Conservation (phyloP, 2,888 invertebrate genomes). For the Agonopterix heracliana region DNA sequence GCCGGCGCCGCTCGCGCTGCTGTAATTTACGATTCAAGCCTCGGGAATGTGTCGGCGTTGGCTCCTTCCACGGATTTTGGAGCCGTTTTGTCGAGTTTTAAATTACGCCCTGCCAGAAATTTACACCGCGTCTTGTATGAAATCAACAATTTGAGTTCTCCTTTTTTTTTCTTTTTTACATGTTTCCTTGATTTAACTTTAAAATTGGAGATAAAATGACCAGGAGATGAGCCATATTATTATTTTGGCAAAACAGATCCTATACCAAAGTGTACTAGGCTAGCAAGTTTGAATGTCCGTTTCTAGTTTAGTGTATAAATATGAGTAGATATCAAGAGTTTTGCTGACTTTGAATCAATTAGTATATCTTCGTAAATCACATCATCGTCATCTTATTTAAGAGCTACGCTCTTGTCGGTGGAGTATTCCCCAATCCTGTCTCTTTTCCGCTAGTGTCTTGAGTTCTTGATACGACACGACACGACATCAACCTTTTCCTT, state of each 20-base stretch:
- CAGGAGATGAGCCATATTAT: neutral
- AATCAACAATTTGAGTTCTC: constrained; percentile 28
- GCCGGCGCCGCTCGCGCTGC: constrained; percentile 65
- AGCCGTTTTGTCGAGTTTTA: constrained; percentile 49
- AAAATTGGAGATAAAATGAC: neutral
- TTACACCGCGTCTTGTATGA: constrained; percentile 31
- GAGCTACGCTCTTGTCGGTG: too few species aligned
- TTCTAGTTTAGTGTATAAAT: too few species aligned
- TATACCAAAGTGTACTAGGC: too few species aligned
- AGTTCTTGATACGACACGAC: too few species aligned
- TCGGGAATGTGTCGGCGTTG: constrained; percentile 65
- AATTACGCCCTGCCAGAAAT: constrained; percentile 41
- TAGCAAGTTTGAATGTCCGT: too few species aligned
- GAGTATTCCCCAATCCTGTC: too few species aligned
- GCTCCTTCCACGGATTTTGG: constrained; percentile 45
- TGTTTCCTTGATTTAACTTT: constrained; percentile 18
- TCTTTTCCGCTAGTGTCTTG: too few species aligned
- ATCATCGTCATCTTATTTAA: too few species aligned
- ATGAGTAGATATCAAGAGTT: too few species aligned
- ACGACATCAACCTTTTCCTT: too few species aligned
- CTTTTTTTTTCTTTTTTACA: constrained; percentile 26
- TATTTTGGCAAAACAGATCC: neutral
- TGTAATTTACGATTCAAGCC: constrained; percentile 67
- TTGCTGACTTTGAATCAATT: too few species aligned
- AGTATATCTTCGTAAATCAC: too few species aligned